Evolutionary conservation across 2,888 invertebrate genomes (phyloP).

Genomic region (Sycophila texana): DNA sequence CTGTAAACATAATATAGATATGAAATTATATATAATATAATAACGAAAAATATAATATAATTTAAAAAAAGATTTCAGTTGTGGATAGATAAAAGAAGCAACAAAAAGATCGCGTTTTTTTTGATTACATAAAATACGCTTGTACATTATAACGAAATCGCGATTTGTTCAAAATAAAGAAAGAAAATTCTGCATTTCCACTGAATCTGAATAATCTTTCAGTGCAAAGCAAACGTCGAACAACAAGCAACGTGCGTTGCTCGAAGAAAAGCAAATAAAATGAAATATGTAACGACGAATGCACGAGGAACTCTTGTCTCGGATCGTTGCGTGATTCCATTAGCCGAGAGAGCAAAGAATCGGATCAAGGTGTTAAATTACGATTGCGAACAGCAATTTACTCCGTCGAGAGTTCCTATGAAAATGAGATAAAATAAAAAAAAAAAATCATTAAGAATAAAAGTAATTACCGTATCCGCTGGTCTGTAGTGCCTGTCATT

Average conservation of each 20-base stretch:
- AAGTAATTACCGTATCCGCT: constrained; percentile 51
- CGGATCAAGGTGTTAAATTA: constrained; percentile 16
- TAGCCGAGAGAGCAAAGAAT: not conserved
- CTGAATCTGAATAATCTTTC: constrained; percentile 47
- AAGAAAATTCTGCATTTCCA: constrained; percentile 52
- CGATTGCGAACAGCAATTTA: constrained; percentile 49
- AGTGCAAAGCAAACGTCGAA: constrained; percentile 17
- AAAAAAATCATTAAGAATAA: constrained; percentile 19
- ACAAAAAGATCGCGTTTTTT: constrained; percentile 57
- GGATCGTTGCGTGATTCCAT: constrained; percentile 45
- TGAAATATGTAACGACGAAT: constrained; percentile 28
- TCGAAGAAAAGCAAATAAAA: constrained; percentile 36
- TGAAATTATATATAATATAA: constrained; percentile 67
- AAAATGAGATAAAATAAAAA: constrained; percentile 50
- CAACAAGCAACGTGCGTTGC: constrained; percentile 15
- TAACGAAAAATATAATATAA: constrained; percentile 60
- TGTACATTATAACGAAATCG: constrained; percentile 47
- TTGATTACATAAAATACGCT: constrained; percentile 57
- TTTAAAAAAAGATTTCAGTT: constrained; percentile 55
- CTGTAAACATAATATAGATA: constrained; percentile 67
- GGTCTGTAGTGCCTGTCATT: constrained; percentile 64
- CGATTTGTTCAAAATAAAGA: constrained; percentile 54
- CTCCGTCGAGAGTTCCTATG: constrained; percentile 58
- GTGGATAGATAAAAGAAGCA: constrained; percentile 26
- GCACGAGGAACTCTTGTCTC: constrained; percentile 50